phyloP scores from a whole-genome alignment of 37 sponge, comb jelly and placozoan species.

The Bolinopsis microptera region DNA sequence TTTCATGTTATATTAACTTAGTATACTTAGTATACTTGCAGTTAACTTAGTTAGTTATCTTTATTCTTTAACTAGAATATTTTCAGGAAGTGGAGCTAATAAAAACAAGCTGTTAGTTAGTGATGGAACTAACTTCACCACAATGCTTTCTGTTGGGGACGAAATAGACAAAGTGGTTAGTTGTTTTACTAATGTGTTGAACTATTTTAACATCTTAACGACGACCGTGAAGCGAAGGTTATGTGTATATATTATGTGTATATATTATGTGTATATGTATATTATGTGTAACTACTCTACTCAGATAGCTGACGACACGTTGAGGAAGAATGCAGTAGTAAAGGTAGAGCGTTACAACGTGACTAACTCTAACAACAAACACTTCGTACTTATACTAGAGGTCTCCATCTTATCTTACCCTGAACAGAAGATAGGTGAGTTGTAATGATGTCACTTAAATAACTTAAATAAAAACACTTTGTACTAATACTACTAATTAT shows the following conservation, averaged over 20 bases:
- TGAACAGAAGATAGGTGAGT: neutral
- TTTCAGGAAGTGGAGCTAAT: neutral
- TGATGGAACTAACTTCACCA: constrained; percentile 26
- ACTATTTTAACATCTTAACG: no score
- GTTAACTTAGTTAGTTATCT: no score
- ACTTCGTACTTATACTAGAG: constrained; percentile 4
- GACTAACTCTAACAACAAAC: neutral
- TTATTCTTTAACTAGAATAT: no score
- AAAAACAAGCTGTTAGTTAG: constrained; percentile 9
- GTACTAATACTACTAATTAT: no score
- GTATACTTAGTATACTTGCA: no score
- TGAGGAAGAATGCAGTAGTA: neutral
- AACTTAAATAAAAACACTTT: no score
- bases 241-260: no score
- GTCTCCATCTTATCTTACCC: neutral
- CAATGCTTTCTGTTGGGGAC: neutral
- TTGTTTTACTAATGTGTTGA: no score
- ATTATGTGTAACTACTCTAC: no score
- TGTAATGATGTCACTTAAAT: neutral
- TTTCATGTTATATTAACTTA: no score
- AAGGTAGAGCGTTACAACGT: neutral
- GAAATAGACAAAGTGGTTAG: neutral
- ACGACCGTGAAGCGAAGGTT: no score
- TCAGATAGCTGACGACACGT: neutral
- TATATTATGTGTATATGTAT: no score